These are phyloP conservation scores for Rhynchonycteris naso DNA, from an alignment of 2,797 vertebrate species.

Conservation along the genomic window DNA sequence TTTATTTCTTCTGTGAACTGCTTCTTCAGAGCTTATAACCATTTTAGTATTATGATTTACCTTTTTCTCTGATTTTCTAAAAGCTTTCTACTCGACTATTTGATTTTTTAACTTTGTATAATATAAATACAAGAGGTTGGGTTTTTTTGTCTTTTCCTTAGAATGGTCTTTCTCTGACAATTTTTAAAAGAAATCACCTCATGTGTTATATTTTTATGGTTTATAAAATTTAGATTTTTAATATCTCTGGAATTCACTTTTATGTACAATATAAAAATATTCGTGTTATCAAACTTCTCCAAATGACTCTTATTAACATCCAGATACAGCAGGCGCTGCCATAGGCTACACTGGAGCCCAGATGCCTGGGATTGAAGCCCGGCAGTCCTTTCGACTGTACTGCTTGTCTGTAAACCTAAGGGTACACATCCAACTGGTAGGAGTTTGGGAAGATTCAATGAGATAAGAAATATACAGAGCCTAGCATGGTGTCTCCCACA, in stretches of 20 bases:
- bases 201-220: background rate
- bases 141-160: conserved; percentile 4
- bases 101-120: conserved; percentile 7
- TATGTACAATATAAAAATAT: background rate
- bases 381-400: background rate
- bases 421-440: background rate
- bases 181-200: background rate
- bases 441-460: background rate
- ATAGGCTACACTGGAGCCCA: background rate
- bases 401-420: background rate
- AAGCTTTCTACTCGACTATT: background rate
- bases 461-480: background rate
- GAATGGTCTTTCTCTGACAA: background rate
- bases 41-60: background rate
- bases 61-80: background rate
- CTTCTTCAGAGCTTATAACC: background rate
- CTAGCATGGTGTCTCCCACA: background rate
- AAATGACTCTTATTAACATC: background rate
- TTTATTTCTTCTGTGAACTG: background rate
- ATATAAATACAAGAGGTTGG: background rate
- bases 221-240: conserved; percentile 29
- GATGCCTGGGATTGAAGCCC: background rate
- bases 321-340: background rate
- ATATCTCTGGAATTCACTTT: background rate
- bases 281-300: background rate